These are phyloP conservation scores for Notamacropus eugenii DNA, from an alignment of 2,797 vertebrate species.

Conservation along the genomic window DNA sequence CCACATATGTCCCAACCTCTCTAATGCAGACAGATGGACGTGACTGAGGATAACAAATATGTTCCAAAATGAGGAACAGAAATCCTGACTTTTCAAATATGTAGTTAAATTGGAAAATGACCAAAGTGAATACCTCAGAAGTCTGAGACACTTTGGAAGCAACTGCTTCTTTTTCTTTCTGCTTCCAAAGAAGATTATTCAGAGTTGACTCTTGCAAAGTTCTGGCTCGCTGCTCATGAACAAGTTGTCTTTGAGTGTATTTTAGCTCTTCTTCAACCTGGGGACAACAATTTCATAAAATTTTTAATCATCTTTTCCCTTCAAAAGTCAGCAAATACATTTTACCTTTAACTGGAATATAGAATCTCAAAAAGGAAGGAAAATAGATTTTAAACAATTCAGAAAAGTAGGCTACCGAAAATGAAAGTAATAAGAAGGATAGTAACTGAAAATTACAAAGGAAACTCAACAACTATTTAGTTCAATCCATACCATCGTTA, in stretches of 20 bases:
- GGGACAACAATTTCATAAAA: constrained; percentile 33
- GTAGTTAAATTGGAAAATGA: constrained; percentile 22
- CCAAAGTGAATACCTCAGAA: constrained; percentile 87
- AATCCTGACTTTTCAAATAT: not conserved
- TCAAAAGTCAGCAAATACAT: not conserved
- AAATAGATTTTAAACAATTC: not conserved
- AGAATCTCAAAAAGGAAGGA: not conserved
- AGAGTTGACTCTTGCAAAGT: constrained; percentile 87
- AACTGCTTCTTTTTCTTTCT: constrained; percentile 90
- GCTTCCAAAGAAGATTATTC: too few relatives aligned
- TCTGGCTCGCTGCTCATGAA: constrained; percentile 91
- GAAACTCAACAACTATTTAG: too few relatives aligned
- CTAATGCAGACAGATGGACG: not conserved
- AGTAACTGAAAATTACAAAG: too few relatives aligned
- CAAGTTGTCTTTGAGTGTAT: constrained; percentile 89
- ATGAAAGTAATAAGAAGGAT: not conserved
- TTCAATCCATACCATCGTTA: too few relatives aligned
- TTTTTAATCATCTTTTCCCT: not conserved
- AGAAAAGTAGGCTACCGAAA: not conserved
- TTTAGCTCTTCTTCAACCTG: constrained; percentile 92
- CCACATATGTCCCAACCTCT: not conserved
- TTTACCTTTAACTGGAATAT: not conserved
- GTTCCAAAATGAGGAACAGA: not conserved
- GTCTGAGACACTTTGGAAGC: constrained; percentile 86
- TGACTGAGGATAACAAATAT: constrained; percentile 31